Conservation (phyloP, 2,888 invertebrate species). For the Euphydryas editha region DNA sequence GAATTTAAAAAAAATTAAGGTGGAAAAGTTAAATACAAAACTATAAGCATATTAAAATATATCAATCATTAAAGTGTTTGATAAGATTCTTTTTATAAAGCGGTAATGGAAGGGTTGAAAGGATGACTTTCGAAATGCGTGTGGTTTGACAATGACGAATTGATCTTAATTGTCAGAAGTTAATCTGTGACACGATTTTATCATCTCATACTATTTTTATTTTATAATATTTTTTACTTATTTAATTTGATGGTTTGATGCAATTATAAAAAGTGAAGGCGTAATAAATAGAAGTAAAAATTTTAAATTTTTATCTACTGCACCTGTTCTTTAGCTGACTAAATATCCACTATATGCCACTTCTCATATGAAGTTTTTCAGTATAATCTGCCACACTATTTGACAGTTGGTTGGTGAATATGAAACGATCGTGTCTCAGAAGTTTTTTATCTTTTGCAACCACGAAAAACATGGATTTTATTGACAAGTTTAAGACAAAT, state of each 20-base stretch:
- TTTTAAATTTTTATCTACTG: too few relatives aligned
- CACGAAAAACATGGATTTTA: too few relatives aligned
- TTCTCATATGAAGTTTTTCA: too few relatives aligned
- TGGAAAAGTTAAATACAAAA: background rate
- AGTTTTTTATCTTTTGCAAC: too few relatives aligned
- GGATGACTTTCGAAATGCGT: slow-evolving; percentile 10
- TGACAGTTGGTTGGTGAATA: too few relatives aligned
- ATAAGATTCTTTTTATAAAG: background rate
- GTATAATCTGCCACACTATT: too few relatives aligned
- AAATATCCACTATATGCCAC: too few relatives aligned
- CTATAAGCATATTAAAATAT: too few relatives aligned
- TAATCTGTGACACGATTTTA: slow-evolving; percentile 14
- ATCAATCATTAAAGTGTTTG: background rate
- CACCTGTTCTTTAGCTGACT: too few relatives aligned
- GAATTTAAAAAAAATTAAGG: background rate
- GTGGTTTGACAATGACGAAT: slow-evolving; percentile 10
- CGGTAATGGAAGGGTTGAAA: background rate
- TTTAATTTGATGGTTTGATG: background rate
- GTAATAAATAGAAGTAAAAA: background rate
- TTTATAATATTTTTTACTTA: background rate
- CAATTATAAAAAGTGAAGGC: background rate
- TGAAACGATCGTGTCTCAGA: too few relatives aligned
- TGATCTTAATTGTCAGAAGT: slow-evolving; percentile 5
- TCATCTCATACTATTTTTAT: background rate
- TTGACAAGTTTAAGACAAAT: too few relatives aligned